Evolutionary conservation across 2,888 invertebrate genomes (phyloP), one percentile per base, ranked within the genome.

Genomic region (Aromia moschata): DNA sequence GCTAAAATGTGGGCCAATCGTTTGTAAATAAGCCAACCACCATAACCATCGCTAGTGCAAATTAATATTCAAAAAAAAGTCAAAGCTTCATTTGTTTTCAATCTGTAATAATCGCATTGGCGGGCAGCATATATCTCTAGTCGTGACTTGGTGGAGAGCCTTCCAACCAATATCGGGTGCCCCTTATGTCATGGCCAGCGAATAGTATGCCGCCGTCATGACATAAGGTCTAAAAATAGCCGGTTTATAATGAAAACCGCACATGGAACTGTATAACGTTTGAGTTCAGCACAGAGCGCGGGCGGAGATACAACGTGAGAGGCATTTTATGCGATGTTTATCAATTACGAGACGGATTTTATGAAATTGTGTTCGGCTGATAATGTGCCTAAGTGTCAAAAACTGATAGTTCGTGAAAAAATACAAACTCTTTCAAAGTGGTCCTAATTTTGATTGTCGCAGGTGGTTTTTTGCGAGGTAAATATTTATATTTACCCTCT

Each of bases 391-490:
- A 64, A 74, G 75, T 76, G 75, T 68, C 66, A 68, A 63, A 71
- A 70, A 74, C 71, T 73, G 62, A 70, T 71, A 65, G 68, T 69
- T 70, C 67, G 73, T 70, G 74, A 67, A 65, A 25, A 67, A 64
- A 62, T 65, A 69, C 66, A 69, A 66, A 70, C 71, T 70, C 53
- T 66, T 64, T 54, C 64, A 56, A 56, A 69, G 75, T 74, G 74
- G 72, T 74, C 73, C 72, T 67, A 70, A 75, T 73, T 72, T 69
- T 65, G 69, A 67, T 70, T 72, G 74, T 70, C 71, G 76, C 78
- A 77, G 79, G 77, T 79, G 79, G 77, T 77, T 75, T 73, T 71
- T 75, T 73, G 71, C 71, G 73, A 79, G 79, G 79, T 79, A 78
- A 79, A 77, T 74, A 67, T 70, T 72, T 70, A 70, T 70, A 69